Evolutionary conservation across 2,888 invertebrate genomes (phyloP).

Genomic region (Caenorhabditis auriculariae): DNA sequence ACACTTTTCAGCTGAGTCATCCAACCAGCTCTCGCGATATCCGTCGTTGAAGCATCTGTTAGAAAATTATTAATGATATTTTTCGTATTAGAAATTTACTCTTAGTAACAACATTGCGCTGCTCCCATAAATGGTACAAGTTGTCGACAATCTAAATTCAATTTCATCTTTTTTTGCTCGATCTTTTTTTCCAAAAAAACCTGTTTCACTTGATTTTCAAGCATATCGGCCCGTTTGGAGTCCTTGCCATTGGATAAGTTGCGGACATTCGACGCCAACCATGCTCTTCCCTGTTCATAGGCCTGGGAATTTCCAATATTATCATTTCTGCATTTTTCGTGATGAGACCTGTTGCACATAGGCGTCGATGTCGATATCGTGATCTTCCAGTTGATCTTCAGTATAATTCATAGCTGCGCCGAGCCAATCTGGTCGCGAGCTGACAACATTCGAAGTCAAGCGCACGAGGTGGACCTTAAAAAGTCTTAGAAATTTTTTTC

Average conservation of each 20-base stretch:
- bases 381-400: conserved; percentile 54
- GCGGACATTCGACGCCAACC: conserved; percentile 60
- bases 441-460: conserved; percentile 49
- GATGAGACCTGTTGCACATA: conserved; percentile 59
- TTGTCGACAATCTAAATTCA: conserved; percentile 56
- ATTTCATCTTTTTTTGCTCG: not conserved
- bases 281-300: conserved; percentile 59
- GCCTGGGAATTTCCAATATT: conserved; percentile 32
- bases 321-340: not conserved
- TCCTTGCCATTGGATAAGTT: conserved; percentile 56
- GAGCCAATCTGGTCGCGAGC: conserved; percentile 58
- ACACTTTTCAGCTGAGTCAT: conserved; percentile 52
- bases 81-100: not conserved
- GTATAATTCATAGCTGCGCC: conserved; percentile 59
- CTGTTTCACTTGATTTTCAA: conserved; percentile 61
- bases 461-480: conserved; percentile 51
- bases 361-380: conserved; percentile 57
- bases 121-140: conserved; percentile 59
- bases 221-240: conserved; percentile 56
- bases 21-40: conserved; percentile 37
- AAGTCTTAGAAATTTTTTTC: too few relatives aligned
- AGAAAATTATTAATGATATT: not conserved
- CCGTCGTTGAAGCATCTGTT: conserved; percentile 7
- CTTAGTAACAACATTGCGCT: conserved; percentile 22
- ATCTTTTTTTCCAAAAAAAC: conserved; percentile 15